A percentile compares a stretch with the other conserved stretches of the same genome.
Evolutionary conservation across 37 sponge, comb jelly and placozoan genomes (phyloP).

Genomic region (Mnemiopsis leidyi): DNA sequence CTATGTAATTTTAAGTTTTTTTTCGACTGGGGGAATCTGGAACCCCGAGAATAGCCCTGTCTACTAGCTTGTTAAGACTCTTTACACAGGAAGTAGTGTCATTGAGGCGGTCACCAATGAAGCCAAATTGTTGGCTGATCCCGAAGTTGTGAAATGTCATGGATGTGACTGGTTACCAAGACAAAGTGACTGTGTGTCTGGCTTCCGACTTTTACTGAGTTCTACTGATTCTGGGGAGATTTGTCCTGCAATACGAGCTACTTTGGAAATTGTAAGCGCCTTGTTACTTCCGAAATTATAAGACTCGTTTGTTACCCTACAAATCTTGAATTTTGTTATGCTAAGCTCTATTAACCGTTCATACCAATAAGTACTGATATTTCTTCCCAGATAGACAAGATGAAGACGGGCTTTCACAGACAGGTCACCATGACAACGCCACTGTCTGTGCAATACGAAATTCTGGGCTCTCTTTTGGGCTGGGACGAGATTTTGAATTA

Average conservation of each 20-base stretch:
- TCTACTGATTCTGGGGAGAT: background rate
- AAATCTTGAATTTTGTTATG: too few relatives aligned
- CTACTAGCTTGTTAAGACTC: too few relatives aligned
- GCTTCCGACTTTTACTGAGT: background rate
- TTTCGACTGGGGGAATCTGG: too few relatives aligned
- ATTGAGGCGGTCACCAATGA: background rate
- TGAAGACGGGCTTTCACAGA: slow-evolving; percentile 31
- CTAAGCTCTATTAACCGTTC: too few relatives aligned
- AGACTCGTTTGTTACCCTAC: too few relatives aligned
- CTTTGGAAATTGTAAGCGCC: background rate
- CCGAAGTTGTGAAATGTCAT: background rate
- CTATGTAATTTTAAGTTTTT: too few relatives aligned
- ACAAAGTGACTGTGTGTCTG: background rate
- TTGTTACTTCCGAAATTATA: background rate
- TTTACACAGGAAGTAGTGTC: background rate
- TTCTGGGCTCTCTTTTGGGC: background rate
- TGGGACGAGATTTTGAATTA: background rate
- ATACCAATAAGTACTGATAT: too few relatives aligned
- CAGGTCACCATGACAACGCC: background rate
- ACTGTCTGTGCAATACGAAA: background rate
- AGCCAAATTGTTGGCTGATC: background rate
- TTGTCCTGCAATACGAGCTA: background rate
- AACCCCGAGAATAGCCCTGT: too few relatives aligned
- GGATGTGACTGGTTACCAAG: slow-evolving; percentile 46
- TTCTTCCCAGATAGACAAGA: slow-evolving; percentile 20